These are phyloP conservation scores for Dromiciops gliroides DNA, from an alignment of 2,113 vertebrate genomes.

Conservation along the genomic window DNA sequence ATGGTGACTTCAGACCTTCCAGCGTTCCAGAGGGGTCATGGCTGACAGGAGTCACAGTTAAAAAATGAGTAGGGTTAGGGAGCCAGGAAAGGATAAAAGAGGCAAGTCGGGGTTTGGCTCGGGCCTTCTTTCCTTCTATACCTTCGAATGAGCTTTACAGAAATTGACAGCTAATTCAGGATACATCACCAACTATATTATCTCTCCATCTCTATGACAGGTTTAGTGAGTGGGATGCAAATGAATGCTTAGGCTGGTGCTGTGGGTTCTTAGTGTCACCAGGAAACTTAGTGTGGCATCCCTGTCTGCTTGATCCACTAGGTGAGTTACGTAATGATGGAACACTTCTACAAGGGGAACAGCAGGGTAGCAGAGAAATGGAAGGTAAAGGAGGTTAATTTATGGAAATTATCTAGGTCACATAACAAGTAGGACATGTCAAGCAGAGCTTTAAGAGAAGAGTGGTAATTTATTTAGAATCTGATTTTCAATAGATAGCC, in stretches of 20 bases:
- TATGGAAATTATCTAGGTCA: conserved; percentile 83
- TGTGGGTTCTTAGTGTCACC: conserved; percentile 72
- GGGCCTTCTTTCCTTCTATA: conserved; percentile 69
- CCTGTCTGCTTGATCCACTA: conserved; percentile 66
- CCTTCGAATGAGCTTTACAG: conserved; percentile 79
- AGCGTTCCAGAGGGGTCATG: conserved; percentile 76
- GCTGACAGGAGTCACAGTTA: conserved; percentile 77
- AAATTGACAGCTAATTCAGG: conserved; percentile 81
- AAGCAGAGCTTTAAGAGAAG: conserved; percentile 73
- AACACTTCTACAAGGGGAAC: conserved; percentile 78
- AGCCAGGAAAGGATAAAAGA: conserved; percentile 73
- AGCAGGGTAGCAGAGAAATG: conserved; percentile 80
- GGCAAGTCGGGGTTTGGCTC: conserved; percentile 51
- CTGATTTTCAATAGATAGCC: conserved; percentile 78
- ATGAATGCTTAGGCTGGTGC: conserved; percentile 42
- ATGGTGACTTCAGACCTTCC: conserved; percentile 71
- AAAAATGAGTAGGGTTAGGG: conserved; percentile 60
- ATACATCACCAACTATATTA: conserved; percentile 75
- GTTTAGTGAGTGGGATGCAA: conserved; percentile 69
- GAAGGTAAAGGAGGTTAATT: conserved; percentile 83
- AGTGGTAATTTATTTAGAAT: conserved; percentile 76
- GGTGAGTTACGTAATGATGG: conserved; percentile 64
- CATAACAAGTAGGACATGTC: conserved; percentile 75
- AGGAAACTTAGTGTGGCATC: conserved; percentile 60
- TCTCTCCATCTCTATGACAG: conserved; percentile 73